Evolutionary conservation across 1,140 invertebrate genomes (phyloP), one percentile per base, ranked within the genome.

Genomic region (Leptoteleia sp.): DNA sequence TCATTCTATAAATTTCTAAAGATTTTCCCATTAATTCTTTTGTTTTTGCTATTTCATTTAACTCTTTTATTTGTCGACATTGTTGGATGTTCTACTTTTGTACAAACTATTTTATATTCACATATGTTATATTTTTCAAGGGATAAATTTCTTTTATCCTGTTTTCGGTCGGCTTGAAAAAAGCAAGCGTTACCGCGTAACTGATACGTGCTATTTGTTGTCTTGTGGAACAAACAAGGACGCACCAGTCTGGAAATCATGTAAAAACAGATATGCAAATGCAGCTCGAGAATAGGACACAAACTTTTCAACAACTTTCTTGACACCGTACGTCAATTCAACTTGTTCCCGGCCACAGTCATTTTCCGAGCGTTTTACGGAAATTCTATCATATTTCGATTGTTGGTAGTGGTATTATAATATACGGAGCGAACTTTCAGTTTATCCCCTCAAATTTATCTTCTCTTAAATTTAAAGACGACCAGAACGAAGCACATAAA

Each of bases 281-380:
- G 12, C 42, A 13, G n/a, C 11, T 17, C 38, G 12, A 50, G 54
- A 70, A 70, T 62, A 15, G 42, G 31, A 35, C 31, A 43, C 54
- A 57, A 68, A 57, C 67, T 59, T 70, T 59, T 50, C 40, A 68
- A 59, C 50, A 70, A 70, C 54, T 61, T 59, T 29, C 35, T 50
- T 61, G 43, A 59, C 54, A 59, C 25, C 31, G 37, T 45, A 57
- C 52, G 43, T 70, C 42, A 70, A 59, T 70, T 59, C 22, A 31
- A 37, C 45, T 67, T 67, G 50, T 55, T 55, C 40, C 0, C 35
- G 4, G 13, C 29, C n/a, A 31, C 62, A 42, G 17, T 37, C 25
- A 48, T 70, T 57, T 68, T 37, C 22, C 15, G 27, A 12, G 11
- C 31, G 6, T 42, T 33, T 45, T 35, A 12, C 17, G 55, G 33